These are phyloP conservation scores for Meloidogyne hapla DNA, from an alignment of 1,140 invertebrate genomes.

Conservation along the genomic window DNA sequence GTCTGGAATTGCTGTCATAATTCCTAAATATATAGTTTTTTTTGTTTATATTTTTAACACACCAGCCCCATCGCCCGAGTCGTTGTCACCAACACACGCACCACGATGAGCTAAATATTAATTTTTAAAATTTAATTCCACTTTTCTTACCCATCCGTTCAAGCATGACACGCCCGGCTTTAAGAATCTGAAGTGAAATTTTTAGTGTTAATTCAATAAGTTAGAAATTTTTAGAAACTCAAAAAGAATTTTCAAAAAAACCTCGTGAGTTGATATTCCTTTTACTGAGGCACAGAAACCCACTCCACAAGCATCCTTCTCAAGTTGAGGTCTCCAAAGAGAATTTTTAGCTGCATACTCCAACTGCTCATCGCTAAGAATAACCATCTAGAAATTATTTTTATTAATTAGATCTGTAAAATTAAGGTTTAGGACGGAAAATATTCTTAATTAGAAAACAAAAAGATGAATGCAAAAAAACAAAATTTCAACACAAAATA, in stretches of 20 bases:
- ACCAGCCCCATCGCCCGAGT: constrained; percentile 96
- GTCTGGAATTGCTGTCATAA: constrained; percentile 92
- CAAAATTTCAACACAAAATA: no score
- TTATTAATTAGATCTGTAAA: no score
- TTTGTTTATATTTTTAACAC: no score
- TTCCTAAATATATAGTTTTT: no score
- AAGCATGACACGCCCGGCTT: constrained; percentile 87
- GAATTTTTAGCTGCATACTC: constrained; percentile 70
- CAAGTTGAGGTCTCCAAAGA: constrained; percentile 87
- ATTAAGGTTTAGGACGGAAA: no score
- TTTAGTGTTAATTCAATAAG: not conserved
- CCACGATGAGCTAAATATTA: constrained; percentile 75
- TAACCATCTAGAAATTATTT: constrained; percentile 47
- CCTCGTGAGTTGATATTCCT: constrained; percentile 86
- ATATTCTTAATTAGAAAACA: not conserved
- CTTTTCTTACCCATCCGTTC: constrained; percentile 79
- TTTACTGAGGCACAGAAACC: constrained; percentile 97
- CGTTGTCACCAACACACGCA: constrained; percentile 95
- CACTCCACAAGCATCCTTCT: constrained; percentile 94
- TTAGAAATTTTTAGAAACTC: not conserved
- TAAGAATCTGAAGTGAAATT: constrained; percentile 75
- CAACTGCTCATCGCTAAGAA: constrained; percentile 57
- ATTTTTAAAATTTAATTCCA: no score
- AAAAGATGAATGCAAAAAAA: not conserved
- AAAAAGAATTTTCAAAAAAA: constrained; percentile 66